Percentiles rank a stretch among this genome's conserved stretches.
phyloP scores from a whole-genome alignment of 1,140 invertebrate genomes.

The Dreissena rostriformis region DNA sequence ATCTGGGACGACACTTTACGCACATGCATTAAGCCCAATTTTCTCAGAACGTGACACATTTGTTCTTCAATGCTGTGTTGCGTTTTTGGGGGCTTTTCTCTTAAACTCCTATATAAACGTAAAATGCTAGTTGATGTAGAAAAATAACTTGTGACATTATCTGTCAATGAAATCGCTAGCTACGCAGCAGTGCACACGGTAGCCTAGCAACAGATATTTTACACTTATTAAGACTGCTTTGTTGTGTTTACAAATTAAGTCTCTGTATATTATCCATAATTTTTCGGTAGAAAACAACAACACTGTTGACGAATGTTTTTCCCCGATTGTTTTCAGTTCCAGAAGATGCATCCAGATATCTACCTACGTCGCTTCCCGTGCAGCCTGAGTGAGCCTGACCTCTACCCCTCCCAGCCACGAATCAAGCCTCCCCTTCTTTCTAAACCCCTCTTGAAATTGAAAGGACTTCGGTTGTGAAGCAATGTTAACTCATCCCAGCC shows the following conservation, averaged over 20 bases:
- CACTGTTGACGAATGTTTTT: neutral
- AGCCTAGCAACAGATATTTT: neutral
- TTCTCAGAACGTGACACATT: too few species aligned
- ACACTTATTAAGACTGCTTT: neutral
- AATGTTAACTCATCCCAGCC: too few species aligned
- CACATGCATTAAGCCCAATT: too few species aligned
- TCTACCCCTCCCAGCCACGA: conserved; percentile 52
- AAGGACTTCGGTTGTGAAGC: conserved; percentile 55
- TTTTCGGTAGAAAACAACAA: neutral
- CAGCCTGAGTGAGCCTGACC: conserved; percentile 53
- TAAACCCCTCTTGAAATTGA: conserved; percentile 61
- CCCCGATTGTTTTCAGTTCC: conserved; percentile 76
- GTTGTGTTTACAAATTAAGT: neutral
- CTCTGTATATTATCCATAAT: neutral
- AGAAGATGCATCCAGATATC: conserved; percentile 80
- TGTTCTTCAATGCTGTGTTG: too few species aligned
- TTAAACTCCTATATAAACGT: too few species aligned
- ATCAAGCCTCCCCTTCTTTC: conserved; percentile 65
- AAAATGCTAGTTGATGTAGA: too few species aligned
- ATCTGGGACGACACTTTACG: too few species aligned
- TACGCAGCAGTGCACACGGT: too few species aligned
- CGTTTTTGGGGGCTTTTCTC: too few species aligned
- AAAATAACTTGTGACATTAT: too few species aligned
- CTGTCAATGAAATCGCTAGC: too few species aligned
- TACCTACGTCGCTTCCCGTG: conserved; percentile 75